These are phyloP conservation scores for Cerastoderma edule DNA, from an alignment of 2,888 invertebrate genomes.

Conservation along the genomic window DNA sequence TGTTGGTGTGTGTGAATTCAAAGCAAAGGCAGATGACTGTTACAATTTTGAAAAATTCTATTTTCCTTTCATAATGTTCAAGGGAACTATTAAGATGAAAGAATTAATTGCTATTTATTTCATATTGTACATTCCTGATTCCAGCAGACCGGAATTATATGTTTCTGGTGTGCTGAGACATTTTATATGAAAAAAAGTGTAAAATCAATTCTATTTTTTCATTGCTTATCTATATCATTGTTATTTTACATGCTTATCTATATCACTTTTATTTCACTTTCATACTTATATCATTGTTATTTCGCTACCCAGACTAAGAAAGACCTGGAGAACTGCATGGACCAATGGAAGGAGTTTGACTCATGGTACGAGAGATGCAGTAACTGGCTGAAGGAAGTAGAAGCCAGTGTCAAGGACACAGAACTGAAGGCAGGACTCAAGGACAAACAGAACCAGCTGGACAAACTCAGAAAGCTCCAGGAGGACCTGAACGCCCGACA, in stretches of 20 bases:
- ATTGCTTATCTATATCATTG: not conserved
- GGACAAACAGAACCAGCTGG: conserved; percentile 79
- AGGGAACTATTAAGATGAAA: too few relatives aligned
- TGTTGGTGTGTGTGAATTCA: too few relatives aligned
- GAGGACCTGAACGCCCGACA: conserved; percentile 73
- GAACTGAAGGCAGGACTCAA: conserved; percentile 78
- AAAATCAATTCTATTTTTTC: too few relatives aligned
- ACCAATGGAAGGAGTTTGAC: conserved; percentile 97
- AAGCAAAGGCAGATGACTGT: too few relatives aligned
- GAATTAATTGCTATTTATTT: too few relatives aligned
- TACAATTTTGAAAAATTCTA: too few relatives aligned
- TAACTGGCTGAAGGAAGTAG: conserved; percentile 94
- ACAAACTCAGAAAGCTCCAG: conserved; percentile 75
- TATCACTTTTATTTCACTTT: not conserved
- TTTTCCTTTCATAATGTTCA: too few relatives aligned
- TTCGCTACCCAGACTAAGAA: conserved; percentile 71
- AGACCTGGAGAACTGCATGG: conserved; percentile 90
- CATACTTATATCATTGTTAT: not conserved
- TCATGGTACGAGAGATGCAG: conserved; percentile 92
- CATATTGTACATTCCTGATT: too few relatives aligned
- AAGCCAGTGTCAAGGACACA: conserved; percentile 89
- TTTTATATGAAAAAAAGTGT: too few relatives aligned
- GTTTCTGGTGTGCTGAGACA: too few relatives aligned
- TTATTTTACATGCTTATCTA: not conserved
- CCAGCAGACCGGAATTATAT: too few relatives aligned